These are phyloP conservation scores for Zoroaster sp. DNA, from an alignment of 53 echinoderm and acorn worm genomes.

Conservation along the genomic window DNA sequence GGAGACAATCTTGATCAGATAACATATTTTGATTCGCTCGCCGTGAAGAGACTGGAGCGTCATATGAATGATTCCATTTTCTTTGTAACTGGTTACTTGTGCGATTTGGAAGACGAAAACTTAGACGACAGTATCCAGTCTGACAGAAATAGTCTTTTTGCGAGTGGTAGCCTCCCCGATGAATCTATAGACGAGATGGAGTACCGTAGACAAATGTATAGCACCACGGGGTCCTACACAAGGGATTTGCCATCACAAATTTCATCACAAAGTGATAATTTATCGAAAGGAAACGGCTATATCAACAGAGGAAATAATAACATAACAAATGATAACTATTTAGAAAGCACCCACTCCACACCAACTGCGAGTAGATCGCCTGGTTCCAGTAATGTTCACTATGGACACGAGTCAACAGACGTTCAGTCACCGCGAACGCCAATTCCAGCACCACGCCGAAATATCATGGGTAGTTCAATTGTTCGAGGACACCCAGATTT, in stretches of 20 bases:
- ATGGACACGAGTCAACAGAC: background rate
- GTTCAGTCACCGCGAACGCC: background rate
- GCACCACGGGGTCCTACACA: background rate
- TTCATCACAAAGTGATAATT: background rate
- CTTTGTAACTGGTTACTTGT: slow-evolving; percentile 47
- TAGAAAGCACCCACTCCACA: background rate
- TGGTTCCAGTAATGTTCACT: background rate
- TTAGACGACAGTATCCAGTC: background rate
- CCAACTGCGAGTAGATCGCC: background rate
- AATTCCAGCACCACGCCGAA: slow-evolving; percentile 9
- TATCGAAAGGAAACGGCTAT: background rate
- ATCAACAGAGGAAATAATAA: background rate
- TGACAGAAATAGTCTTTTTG: slow-evolving; percentile 13
- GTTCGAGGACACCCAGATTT: background rate
- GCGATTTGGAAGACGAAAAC: slow-evolving; percentile 1
- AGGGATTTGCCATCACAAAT: background rate
- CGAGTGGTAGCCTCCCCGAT: slow-evolving; percentile 18
- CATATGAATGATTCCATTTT: slow-evolving; percentile 46
- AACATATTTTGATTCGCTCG: slow-evolving; percentile 44
- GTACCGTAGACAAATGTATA: background rate
- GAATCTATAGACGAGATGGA: slow-evolving; percentile 43
- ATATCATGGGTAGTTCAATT: background rate
- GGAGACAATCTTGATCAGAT: slow-evolving; percentile 33
- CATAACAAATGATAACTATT: background rate
- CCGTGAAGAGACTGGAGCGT: slow-evolving; percentile 49